Evolutionary conservation across 92 coral and sea anemone species (phyloP), one percentile per base, ranked within the genome.

Genomic region (Porites cylindrica): DNA sequence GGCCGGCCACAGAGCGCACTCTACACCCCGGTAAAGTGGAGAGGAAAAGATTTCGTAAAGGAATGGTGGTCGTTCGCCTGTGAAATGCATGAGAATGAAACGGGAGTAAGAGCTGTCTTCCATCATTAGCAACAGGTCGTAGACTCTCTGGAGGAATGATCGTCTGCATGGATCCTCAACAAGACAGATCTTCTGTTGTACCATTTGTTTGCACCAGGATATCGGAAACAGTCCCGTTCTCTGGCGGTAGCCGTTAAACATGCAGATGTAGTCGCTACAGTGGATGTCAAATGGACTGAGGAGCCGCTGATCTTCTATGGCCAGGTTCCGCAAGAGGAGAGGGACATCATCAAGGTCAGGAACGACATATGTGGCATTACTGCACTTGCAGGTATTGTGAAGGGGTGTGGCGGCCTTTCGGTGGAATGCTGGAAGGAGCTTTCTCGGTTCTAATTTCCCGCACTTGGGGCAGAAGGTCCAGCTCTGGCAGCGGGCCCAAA

Each of bases 221-320:
- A 0, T 66, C 11, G 1, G 62, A 63, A 14, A 80, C 0, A 66
- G 63, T 1, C 75, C 84, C 1, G 84, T 80, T 10, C 58, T 4
- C 29, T 50, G 70, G 10, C 56, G 43, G 21, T 80, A 52, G 2
- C 91, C 91, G 47, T 72, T 75, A 1, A 52, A 62, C 64, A 79
- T 61, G 43, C 13, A 0, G 32, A 43, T 24, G 72, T 87, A 80
- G 3, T 72, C 76, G 2, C 89, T 70, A 19, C 66, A 76, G 17
- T 85, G 83, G 70, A 85, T 59, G 77, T 77, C 64, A 4, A 81
- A 80, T 14, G 81, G 91, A 17, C 75, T 20, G 0, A 81, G 79
- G 10, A 29, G 51, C 0, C 69, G 72, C 47, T 80, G 4, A 4
- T 80, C 84, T 1, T 6, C 51, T 1, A 4, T 23, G 5, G 51